Evolutionary conservation across 2,797 vertebrate species (phyloP), one percentile per base, ranked within the genome.

Genomic region (Chanos chanos): DNA sequence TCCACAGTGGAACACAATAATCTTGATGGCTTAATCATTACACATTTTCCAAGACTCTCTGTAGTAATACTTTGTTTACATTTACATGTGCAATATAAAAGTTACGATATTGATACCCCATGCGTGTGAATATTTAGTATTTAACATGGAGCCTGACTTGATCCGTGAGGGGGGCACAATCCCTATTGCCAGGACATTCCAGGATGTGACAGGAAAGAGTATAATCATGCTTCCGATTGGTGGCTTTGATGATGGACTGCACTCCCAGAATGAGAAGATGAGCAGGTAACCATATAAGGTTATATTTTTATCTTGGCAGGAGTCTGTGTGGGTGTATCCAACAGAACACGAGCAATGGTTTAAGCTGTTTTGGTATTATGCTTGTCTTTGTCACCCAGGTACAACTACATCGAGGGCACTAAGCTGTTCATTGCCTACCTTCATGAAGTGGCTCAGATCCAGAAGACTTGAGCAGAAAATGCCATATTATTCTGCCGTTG

Each of bases 241-340:
- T n/a, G 89, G 90, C 7, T 91, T 92, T 0, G 92, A 95, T n/a
- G 96, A 93, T 0, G 94, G 92, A 0, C 85, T 94, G 12, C 93
- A 94, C 69, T 93, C 93, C 15, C 94, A 96, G 82, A 95, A 94
- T 0, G 94, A 98, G 86, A 98, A 97, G 62, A 94, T 97, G 50
- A 94, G 91, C 92, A 94, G 94, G 94, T 97, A 28, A 24, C 7
- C 40, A 2, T 9, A 44, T 18, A 5, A 7, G 12, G 3, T 12
- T 28, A 24, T 12, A 27, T n/a, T 36, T 43, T 27, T 40, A 34
- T 22, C 18, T 21, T 13, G 27, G 10, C 13, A 7, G n/a, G 3
- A 1, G 15, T 44, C 31, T 24, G 19, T 4, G 7, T 8, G 45
- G 6, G 25, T n/a, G 5, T 8, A 21, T 9, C 1, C 9, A 19